These are phyloP conservation scores for Kryptopterus vitreolus DNA, from an alignment of 2,797 vertebrate genomes.

Conservation along the genomic window DNA sequence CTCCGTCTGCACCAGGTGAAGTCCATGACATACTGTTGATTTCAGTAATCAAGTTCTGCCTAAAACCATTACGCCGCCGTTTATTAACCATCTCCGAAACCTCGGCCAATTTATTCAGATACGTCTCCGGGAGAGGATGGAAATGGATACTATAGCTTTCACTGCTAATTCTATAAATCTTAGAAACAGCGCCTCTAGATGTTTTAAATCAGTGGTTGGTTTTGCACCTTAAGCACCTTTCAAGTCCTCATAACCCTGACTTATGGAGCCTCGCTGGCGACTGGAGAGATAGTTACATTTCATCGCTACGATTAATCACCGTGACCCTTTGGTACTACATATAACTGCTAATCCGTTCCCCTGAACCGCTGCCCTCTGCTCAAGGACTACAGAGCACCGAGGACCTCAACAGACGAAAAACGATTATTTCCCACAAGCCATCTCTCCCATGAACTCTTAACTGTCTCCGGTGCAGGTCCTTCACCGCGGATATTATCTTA, in stretches of 20 bases:
- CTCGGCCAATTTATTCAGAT: conserved; percentile 51
- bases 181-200: conserved; percentile 39
- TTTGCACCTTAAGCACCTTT: conserved; percentile 55
- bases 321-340: conserved; percentile 62
- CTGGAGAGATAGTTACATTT: conserved; percentile 58
- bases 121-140: conserved; percentile 49
- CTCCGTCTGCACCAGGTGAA: conserved; percentile 40
- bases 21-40: conserved; percentile 40
- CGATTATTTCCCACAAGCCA: too few relatives aligned
- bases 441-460: too few relatives aligned
- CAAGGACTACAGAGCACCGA: too few relatives aligned
- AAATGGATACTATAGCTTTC: conserved; percentile 51
- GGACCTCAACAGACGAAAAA: too few relatives aligned
- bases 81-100: conserved; percentile 51
- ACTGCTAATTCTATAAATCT: conserved; percentile 51
- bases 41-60: conserved; percentile 54
- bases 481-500: too few relatives aligned
- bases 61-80: conserved; percentile 45
- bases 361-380: not conserved
- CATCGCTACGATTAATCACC: conserved; percentile 68
- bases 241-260: conserved; percentile 54
- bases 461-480: too few relatives aligned
- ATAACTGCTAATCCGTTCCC: conserved; percentile 59
- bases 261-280: conserved; percentile 58
- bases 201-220: conserved; percentile 53